These are phyloP conservation scores for Xestia xanthographa DNA, from an alignment of 2,888 invertebrate species.

Conservation along the genomic window DNA sequence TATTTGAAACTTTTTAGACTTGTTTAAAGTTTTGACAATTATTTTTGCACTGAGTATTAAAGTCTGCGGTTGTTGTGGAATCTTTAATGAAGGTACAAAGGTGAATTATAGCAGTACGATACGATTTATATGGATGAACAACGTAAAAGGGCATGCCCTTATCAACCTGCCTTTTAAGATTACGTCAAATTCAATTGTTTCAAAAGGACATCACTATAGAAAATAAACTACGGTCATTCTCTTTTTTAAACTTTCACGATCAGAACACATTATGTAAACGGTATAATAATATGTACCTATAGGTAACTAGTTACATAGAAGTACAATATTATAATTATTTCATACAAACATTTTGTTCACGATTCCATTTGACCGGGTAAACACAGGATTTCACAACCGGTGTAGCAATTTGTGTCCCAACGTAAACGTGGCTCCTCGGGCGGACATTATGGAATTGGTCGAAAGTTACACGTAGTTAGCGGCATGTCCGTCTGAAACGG, in stretches of 20 bases:
- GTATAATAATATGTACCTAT: no score
- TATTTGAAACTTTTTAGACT: slow-evolving; percentile 28
- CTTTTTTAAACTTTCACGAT: no score
- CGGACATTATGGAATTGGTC: slow-evolving; percentile 64
- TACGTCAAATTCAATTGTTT: neutral
- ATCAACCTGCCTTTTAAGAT: neutral
- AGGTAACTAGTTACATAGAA: no score
- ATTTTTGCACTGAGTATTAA: neutral
- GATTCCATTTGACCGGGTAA: slow-evolving; percentile 2
- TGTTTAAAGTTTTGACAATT: neutral
- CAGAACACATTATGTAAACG: no score
- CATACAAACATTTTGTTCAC: neutral
- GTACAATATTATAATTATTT: no score
- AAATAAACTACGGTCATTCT: neutral
- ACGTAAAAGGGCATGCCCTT: neutral
- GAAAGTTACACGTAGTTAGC: slow-evolving; percentile 76
- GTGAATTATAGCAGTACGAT: neutral
- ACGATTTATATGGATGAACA: neutral
- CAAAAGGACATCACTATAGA: neutral
- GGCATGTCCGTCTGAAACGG: slow-evolving; percentile 74
- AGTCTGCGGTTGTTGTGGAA: neutral
- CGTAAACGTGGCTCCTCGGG: slow-evolving; percentile 35
- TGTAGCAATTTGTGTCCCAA: slow-evolving; percentile 41
- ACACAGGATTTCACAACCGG: slow-evolving; percentile 13
- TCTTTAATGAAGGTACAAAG: neutral